These are phyloP conservation scores for Cheilosia vulpina DNA, from an alignment of 2,888 invertebrate genomes.

Conservation along the genomic window DNA sequence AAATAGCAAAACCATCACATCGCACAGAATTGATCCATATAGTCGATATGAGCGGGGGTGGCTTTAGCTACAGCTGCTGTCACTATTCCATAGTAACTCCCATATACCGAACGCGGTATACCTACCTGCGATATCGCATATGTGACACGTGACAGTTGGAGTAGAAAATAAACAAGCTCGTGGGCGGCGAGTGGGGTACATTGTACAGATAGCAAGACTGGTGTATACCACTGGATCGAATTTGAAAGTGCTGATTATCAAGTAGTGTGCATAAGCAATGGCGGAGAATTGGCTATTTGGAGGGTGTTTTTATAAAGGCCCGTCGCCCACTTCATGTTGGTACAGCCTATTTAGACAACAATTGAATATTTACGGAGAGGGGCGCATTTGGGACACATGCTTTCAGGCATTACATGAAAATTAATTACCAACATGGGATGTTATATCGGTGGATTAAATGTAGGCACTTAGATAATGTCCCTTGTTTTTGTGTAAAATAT, in stretches of 20 bases:
- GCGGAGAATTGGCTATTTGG: background rate
- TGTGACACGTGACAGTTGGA: background rate
- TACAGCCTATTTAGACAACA: conserved; percentile 16
- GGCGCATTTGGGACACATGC: background rate
- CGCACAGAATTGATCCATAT: background rate
- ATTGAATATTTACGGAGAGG: conserved; percentile 9
- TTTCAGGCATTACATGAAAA: conserved; percentile 18
- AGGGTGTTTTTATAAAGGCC: background rate
- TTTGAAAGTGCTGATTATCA: conserved; percentile 33
- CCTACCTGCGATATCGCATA: conserved; percentile 20
- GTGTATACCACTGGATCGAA: conserved; percentile 7
- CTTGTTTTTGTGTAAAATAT: too few species aligned
- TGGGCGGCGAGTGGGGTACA: background rate
- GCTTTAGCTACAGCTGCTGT: conserved; percentile 2
- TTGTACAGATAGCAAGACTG: background rate
- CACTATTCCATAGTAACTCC: conserved; percentile 6
- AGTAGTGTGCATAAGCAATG: conserved; percentile 1
- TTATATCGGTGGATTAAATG: conserved; percentile 13
- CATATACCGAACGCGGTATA: conserved; percentile 11
- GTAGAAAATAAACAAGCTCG: conserved; percentile 1
- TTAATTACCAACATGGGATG: conserved; percentile 29
- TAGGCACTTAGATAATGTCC: background rate
- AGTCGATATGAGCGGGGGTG: conserved; percentile 2
- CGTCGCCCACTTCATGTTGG: conserved; percentile 6
- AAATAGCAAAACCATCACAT: conserved; percentile 14